phyloP scores from a whole-genome alignment of 2,113 vertebrate species.

The Xyliphius kryptos region DNA sequence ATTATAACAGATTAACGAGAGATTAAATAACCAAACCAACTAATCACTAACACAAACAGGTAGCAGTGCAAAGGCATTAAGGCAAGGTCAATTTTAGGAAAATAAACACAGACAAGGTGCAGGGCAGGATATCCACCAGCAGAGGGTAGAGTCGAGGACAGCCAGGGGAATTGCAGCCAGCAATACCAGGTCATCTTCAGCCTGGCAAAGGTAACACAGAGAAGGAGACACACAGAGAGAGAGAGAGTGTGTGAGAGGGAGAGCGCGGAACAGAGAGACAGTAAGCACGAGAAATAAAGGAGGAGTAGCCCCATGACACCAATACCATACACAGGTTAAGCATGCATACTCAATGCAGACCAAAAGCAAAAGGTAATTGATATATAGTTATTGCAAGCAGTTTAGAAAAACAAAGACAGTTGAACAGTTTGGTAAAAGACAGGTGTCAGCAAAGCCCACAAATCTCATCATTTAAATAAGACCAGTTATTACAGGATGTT shows the following conservation, averaged over 20 bases:
- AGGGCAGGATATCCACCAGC: slow-evolving; percentile 74
- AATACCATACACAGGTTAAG: slow-evolving; percentile 6
- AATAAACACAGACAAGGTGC: slow-evolving; percentile 36
- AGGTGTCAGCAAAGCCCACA: background rate
- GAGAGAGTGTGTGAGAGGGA: too few species aligned
- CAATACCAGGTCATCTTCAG: slow-evolving; percentile 67
- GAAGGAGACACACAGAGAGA: too few species aligned
- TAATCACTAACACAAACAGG: too few species aligned
- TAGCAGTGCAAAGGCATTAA: slow-evolving; percentile 13
- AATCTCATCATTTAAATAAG: background rate
- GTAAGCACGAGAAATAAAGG: slow-evolving; percentile 5
- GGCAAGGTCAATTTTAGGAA: background rate
- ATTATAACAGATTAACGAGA: too few species aligned
- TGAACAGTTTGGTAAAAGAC: background rate
- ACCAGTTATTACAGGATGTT: background rate
- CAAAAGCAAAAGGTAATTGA: slow-evolving; percentile 5
- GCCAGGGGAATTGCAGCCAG: slow-evolving; percentile 70
- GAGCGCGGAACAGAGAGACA: too few species aligned
- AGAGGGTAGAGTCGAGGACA: slow-evolving; percentile 71
- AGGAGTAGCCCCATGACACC: slow-evolving; percentile 13
- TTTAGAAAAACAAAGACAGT: background rate
- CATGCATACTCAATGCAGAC: slow-evolving; percentile 9
- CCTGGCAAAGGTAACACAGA: slow-evolving; percentile 48
- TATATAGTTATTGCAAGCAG: background rate
- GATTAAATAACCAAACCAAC: too few species aligned